These are phyloP conservation scores for Echinarachnius parma DNA, from an alignment of 53 echinoderm and acorn worm genomes.

Conservation along the genomic window DNA sequence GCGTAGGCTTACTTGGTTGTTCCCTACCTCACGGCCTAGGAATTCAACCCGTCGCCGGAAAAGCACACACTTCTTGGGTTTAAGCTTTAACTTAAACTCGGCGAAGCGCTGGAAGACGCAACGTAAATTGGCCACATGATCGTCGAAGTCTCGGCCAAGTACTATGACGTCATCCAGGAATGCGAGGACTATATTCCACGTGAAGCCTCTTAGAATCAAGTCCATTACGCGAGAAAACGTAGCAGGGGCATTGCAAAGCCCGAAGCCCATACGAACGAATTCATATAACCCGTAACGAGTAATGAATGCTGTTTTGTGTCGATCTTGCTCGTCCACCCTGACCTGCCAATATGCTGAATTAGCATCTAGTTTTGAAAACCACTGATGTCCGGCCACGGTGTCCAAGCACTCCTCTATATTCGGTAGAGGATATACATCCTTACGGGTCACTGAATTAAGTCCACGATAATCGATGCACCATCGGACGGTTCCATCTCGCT, in stretches of 20 bases:
- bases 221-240: constrained; percentile 59
- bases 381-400: no score
- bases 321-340: no score
- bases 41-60: constrained; percentile 44
- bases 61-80: constrained; percentile 40
- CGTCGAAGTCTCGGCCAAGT: constrained; percentile 16
- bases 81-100: constrained; percentile 37
- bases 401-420: no score
- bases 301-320: no score
- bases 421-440: no score
- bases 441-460: no score
- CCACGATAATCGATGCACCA: no score
- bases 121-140: constrained; percentile 41
- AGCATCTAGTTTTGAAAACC: no score
- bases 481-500: no score
- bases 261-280: no score
- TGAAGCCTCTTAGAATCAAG: constrained; percentile 44
- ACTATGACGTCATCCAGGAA: constrained; percentile 57
- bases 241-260: constrained; percentile 57
- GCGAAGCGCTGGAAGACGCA: constrained; percentile 38
- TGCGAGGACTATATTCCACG: constrained; percentile 49
- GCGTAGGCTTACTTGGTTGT: not conserved
- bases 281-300: no score
- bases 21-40: constrained; percentile 25
- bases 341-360: no score